phyloP scores from a whole-genome alignment of 1,140 invertebrate species.

The Lordiphosa clarofinis region DNA sequence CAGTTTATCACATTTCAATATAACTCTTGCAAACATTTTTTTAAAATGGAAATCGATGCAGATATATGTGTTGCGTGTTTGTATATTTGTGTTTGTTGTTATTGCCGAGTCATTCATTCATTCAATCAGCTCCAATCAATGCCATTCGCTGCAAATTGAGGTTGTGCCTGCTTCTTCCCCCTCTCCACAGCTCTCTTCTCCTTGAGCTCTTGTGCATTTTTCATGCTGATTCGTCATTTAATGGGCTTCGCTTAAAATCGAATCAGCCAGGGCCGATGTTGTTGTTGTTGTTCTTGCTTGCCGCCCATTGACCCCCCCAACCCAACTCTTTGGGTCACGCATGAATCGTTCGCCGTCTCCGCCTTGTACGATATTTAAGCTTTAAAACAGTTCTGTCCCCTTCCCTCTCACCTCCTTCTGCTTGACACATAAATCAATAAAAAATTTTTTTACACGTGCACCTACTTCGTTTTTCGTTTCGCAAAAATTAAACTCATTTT shows the following conservation, averaged over 20 bases:
- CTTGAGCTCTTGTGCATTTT: slow-evolving; percentile 20
- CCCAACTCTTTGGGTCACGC: too few species aligned
- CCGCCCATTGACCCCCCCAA: neutral
- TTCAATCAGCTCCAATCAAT: slow-evolving; percentile 43
- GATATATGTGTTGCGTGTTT: neutral
- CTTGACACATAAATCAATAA: slow-evolving; percentile 45
- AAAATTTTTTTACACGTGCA: slow-evolving; percentile 9
- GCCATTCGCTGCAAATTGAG: slow-evolving; percentile 26
- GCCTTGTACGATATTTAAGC: slow-evolving; percentile 3
- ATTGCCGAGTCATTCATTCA: slow-evolving; percentile 33
- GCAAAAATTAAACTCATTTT: slow-evolving; percentile 26
- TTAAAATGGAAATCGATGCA: neutral
- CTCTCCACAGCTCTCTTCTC: neutral
- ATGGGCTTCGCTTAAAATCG: slow-evolving; percentile 44
- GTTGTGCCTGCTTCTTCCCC: neutral
- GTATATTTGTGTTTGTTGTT: slow-evolving; percentile 5
- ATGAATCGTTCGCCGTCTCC: neutral
- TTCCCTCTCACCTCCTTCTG: neutral
- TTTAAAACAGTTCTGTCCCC: neutral
- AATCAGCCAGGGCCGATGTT: slow-evolving; percentile 19
- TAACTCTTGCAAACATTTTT: neutral
- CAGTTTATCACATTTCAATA: slow-evolving; percentile 1
- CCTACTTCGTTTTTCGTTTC: slow-evolving; percentile 14
- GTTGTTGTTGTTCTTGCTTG: too few species aligned
- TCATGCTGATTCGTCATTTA: slow-evolving; percentile 48